Base-by-base conservation (phyloP, 1,140 invertebrate species). In the Temnothorax nylanderi region DNA sequence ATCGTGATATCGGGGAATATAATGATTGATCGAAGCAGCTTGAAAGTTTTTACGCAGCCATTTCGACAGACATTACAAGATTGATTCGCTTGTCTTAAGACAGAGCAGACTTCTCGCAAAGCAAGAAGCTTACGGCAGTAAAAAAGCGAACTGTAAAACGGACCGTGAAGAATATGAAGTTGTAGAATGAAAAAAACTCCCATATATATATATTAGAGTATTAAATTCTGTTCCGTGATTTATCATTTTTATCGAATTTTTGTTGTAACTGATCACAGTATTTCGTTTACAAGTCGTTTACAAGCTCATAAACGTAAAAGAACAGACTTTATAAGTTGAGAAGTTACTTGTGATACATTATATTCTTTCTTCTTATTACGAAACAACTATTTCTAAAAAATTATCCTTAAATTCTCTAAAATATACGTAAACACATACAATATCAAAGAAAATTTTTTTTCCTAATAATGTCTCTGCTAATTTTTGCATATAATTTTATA, bases 41-140 rank as follows among this genome's bases (percentile, higher is more conserved):
- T 60, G 18, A 54, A 47, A 81, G 62, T 81, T 84, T 72, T 60
- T 62, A 56, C 78, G 13, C 26, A 41, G 69, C 54, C 69, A 84
- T 74, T 74, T 74, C 67, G 18, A 74, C 54, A n/a, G n/a, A n/a
- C 49, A 81, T 56, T 71, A 81, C 67, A 84, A 74, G 41, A 84
- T 74, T 60, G 80, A 60, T 84, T 84, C 41, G 41, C 3, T 49
- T 74, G 54, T 60, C 11, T 75, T 41, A 44, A 34, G 7, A 60
- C 32, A 26, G 3, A 74, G 54, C 3, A 58, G 65, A 74, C 26
- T 44, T 72, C 1, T 41, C 34, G 13, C 18, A 3, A 54, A 74
- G 10, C 1, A 41, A 47, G 10, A 74, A 54, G 18, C 16, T 81
- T 80, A 37, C 13, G 37, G 32, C 32, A 56, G 5, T 32, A 32